These are phyloP conservation scores for Drosophila kanapiae DNA, from an alignment of 1,140 invertebrate species.

Conservation along the genomic window DNA sequence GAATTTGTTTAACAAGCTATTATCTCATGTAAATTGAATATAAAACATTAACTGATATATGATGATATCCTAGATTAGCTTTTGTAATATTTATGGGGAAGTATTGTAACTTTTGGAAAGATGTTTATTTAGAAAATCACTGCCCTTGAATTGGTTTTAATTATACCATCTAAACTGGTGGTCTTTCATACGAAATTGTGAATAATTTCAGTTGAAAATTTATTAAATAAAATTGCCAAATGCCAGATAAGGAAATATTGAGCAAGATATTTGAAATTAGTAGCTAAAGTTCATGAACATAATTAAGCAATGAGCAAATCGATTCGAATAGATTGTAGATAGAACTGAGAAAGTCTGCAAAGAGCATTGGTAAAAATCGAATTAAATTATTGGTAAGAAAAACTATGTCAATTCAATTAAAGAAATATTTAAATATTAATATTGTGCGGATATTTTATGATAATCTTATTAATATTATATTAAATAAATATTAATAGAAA, in stretches of 20 bases:
- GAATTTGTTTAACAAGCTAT: slow-evolving; percentile 20
- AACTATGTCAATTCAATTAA: not conserved
- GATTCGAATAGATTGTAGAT: not conserved
- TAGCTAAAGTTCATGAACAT: not conserved
- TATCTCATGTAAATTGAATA: slow-evolving; percentile 11
- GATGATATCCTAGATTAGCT: not conserved
- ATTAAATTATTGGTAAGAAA: not conserved
- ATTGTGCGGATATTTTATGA: not conserved
- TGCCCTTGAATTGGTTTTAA: not conserved
- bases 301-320: not conserved
- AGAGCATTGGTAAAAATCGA: not conserved
- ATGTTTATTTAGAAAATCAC: not conserved
- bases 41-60: not conserved
- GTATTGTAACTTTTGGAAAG: not conserved
- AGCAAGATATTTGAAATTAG: not conserved
- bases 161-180: not conserved
- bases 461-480: not conserved
- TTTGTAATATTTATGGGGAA: not conserved
- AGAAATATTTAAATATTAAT: not conserved
- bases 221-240: not conserved
- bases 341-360: not conserved
- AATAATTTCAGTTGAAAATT: not conserved
- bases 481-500: too few relatives aligned
- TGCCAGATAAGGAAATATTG: not conserved
- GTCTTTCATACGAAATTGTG: not conserved